Base-by-base conservation (phyloP, 2,113 vertebrate species). In the Eudyptes chrysolophus region DNA sequence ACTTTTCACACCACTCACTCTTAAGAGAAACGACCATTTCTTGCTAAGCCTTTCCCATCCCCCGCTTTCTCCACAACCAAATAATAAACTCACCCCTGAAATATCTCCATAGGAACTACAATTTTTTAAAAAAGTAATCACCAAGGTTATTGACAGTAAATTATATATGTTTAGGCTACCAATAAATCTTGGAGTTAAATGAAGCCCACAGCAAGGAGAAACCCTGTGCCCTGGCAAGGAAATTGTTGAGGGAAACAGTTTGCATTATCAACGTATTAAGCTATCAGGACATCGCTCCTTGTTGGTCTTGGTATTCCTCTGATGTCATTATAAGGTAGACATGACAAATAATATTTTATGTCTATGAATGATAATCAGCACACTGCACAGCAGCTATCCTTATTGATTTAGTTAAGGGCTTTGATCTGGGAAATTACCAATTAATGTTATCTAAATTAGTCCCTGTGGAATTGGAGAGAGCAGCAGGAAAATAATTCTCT, bases 361-460 rank as follows among this genome's bases (percentile, higher is more conserved):
- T 55, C 76, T 81, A 34, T 48, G 84, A 90, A 66, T 72, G 66
- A 60, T 80, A 93, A 82, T 89, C 83, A 88, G 49, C 8, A 22
- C 27, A 66, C 19, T 72, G 72, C 69, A 42, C 30, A 77, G 52
- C 51, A n/a, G 55, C 21, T 66, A 84, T 66, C 78, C 7, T 60
- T 85, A 64, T 64, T 62, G 93, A 87, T 94, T 77, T 58, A 79
- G 90, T 58, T 36, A 92, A 65, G 66, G 55, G 58, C 25, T 94
- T 92, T 94, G 94, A 94, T 90, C 70, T 80, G 65, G 71, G 64
- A 94, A 95, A 90, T 87, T 84, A 62, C 89, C 64, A 68, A 88
- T 94, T 94, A 81, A 72, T 72, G 75, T 40, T 92, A 85, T 88
- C 93, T 96, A 93, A 96, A 97, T 96, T 93, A 94, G 78, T 68